Percentiles rank a stretch among this genome's conserved stretches.
These are phyloP conservation scores for Lathamus discolor DNA, from an alignment of 2,113 vertebrate species.

Conservation along the genomic window DNA sequence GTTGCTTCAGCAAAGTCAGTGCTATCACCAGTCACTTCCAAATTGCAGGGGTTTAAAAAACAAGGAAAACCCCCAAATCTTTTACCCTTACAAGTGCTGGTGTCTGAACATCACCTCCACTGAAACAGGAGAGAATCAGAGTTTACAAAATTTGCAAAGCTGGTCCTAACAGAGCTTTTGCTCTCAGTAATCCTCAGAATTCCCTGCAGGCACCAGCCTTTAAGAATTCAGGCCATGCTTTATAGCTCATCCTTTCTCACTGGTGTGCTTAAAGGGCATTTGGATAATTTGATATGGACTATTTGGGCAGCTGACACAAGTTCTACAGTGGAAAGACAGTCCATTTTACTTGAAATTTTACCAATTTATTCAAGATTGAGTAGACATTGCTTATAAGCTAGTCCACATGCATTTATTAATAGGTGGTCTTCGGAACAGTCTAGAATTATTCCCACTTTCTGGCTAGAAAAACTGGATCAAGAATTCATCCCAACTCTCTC, in stretches of 20 bases:
- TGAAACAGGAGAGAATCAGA: not conserved
- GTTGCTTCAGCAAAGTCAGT: not conserved
- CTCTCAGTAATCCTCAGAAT: not conserved
- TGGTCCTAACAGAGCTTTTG: not conserved
- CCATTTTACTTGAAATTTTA: not conserved
- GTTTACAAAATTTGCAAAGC: not conserved
- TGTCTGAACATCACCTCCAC: not conserved
- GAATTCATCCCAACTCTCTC: not conserved
- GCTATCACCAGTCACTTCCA: not conserved
- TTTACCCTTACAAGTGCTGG: not conserved
- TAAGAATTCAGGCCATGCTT: not conserved
- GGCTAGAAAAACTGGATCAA: slow-evolving; percentile 34
- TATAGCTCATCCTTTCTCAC: not conserved
- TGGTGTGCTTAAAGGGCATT: not conserved
- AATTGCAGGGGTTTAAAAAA: not conserved
- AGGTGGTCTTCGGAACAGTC: not conserved
- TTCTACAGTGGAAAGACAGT: not conserved
- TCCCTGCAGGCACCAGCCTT: not conserved
- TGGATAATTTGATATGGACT: not conserved
- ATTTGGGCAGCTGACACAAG: not conserved
- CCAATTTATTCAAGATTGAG: not conserved
- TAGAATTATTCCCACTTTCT: not conserved
- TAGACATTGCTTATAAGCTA: not conserved
- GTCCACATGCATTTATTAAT: not conserved
- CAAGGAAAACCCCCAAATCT: not conserved